Base-by-base conservation (phyloP, 2,113 vertebrate genomes). In the Corythornis cristatus region DNA sequence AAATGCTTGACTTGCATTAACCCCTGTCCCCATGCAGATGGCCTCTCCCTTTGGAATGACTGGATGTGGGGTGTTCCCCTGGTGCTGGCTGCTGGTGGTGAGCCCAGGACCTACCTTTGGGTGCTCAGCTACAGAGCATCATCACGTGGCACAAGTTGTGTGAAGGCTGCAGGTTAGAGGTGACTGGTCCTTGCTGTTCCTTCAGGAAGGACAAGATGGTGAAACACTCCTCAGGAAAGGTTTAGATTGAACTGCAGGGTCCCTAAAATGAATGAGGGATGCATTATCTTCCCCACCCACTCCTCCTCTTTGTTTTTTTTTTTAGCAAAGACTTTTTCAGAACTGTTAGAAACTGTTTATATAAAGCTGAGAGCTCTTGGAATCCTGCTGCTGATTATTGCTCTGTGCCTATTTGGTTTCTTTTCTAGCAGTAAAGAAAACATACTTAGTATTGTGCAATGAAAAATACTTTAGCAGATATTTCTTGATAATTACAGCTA, bases 141-240 rank as follows among this genome's bases (percentile, higher is more conserved):
- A 25, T 8, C 5, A 8, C 4, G 5, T 19, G 10, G 23, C 4
- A 0, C 8, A 9, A 4, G 31, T 8, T 0, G 2, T 14, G 8
- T 15, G 14, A 4, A 5, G 40, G 62, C 45, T 29, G 15, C 28
- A 21, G 20, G 33, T n/a, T 40, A 5, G 29, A 60, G 48, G 7
- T n/a, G 13, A 6, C 8, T 9, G 2, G 8, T 13, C 74, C 74
- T 5, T 74, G 37, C 35, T 75, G 11, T 12, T 48, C 26, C 25
- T 43, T 9, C 6, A 31, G 67, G 45, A 53, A 42, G 22, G 35
- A 16, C 15, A n/a, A 8, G 43, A 31, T 25, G 37, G 23, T 29
- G 70, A 54, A 42, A 31, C 7, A 4, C 10, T 7, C 15, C 14
- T 11, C 21, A 71, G 64, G 33, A 33, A 65, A 20, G 37, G 33